Base-by-base conservation (phyloP, 2,888 invertebrate species). In the Drosophila neonasuta region DNA sequence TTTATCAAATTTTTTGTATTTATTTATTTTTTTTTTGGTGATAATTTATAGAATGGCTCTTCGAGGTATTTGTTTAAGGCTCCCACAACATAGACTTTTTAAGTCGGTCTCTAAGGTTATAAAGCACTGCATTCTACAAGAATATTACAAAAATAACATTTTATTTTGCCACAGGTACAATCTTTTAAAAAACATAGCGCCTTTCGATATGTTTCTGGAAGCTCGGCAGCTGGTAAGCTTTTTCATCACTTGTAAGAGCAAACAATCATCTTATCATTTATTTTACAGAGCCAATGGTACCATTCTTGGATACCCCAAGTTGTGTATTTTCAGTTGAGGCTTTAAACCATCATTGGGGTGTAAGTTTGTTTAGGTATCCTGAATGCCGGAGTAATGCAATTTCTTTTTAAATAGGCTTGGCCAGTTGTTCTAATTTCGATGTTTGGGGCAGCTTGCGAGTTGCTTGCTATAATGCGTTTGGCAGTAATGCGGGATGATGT, bases 331-430 rank as follows among this genome's bases (percentile, higher is more conserved):
- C 56, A 36, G 24, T 56, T 11, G 15, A 46, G 11, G 56, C 56
- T 4, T 39, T 56, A 4, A 56, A 56, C 17, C 56, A 46, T 24
- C 36, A 56, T 46, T 56, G 56, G 56, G 56, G 56, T 36, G 56
- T 56, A 56, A 39, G 56, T 20, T 6, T 15, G 15, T 15, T 41
- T 15, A 3, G 8, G 2, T 9, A 6, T 24, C 24, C 29, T 29
- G 15, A 17, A 17, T 29, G 34, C 2, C n/a, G 10, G 2, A 13
- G 6, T 11, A 32, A 32, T 1, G 7, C 5, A 24, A 24, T 5
- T 20, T 45, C 2, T 6, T 5, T 24, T 29, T 17, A 6, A 4
- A 39, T 11, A 57, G 57, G 57, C 48, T 10, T 57, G 57, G 57
- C 57, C 57, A 7, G n/a, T 57, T n/a, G 48, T 57, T n/a, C n/a